Evolutionary conservation across 2,888 invertebrate genomes (phyloP).

Genomic region (Papilio gigon): DNA sequence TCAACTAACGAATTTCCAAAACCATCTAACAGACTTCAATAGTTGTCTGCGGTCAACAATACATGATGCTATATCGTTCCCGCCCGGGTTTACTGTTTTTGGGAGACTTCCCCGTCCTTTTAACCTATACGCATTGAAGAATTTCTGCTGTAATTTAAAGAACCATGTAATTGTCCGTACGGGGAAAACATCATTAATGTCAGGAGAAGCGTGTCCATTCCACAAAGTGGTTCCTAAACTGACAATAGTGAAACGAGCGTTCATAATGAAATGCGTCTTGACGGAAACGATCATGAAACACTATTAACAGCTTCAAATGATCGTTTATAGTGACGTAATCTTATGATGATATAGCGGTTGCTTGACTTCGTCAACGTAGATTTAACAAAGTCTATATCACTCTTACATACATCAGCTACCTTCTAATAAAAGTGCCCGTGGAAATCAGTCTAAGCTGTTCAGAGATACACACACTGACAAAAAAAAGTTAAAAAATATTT

Average conservation of each 20-base stretch:
- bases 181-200: neutral
- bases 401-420: too few relatives aligned
- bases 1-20: too few relatives aligned
- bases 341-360: conserved; percentile 24
- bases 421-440: too few relatives aligned
- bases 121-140: neutral
- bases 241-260: conserved; percentile 19
- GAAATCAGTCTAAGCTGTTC: too few relatives aligned
- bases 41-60: too few relatives aligned
- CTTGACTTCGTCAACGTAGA: neutral
- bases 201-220: conserved; percentile 23
- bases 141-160: neutral
- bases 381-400: too few relatives aligned
- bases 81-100: too few relatives aligned
- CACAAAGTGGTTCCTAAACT: conserved; percentile 31
- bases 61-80: too few relatives aligned
- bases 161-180: neutral
- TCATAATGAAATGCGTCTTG: conserved; percentile 34
- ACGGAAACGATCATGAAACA: conserved; percentile 32
- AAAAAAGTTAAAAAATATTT: too few relatives aligned
- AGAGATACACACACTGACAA: too few relatives aligned
- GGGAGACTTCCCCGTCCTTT: too few relatives aligned
- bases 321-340: conserved; percentile 33
- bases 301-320: conserved; percentile 16
- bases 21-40: too few relatives aligned